Base-by-base conservation (phyloP, 2,888 invertebrate species). In the Prionchulus punctatus region DNA sequence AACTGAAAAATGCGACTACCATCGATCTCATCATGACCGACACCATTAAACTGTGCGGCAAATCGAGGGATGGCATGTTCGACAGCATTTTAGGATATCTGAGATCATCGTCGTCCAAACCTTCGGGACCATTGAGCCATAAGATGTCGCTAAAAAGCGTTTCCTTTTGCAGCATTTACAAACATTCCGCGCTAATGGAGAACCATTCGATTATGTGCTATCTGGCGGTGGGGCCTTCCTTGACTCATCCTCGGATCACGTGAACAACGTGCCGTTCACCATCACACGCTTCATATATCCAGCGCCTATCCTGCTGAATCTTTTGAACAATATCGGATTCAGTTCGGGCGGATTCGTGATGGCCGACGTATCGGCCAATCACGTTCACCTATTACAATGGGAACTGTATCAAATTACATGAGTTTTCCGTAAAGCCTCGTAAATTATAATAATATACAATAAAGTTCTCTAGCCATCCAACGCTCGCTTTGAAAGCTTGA, bases 1-100 rank as follows among this genome's bases (percentile, higher is more conserved):
- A 58, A 1, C 61, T 73, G 26, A 69, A 70, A 7, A 65, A 66
- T 26, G 63, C 64, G 12, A 61, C 61, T 23, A 64, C 60, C 0
- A 60, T 75, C 1, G 73, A 75, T 26, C 63, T 77, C 42, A 47
- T 77, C 15, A 74, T 77, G 74, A 66, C 76, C 26, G 77, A 77
- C 64, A 76, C 76, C 0, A 66, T 77, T 2, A 63, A 72, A 15
- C 63, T 77, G 45, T 77, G 76, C 63, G 76, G 76, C 1, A 72
- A 72, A 60, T 67, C 69, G 2, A 67, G 67, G 23, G 50, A 49
- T 12, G 50, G 50, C 27, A 49, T 12, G 28, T 49, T 28, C 30
- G 30, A 49, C 12, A 23, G 30, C 12, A 3, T 49, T 30, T 28
- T 49, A 26, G 12, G 21, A 15, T 49, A 28, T 26, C 21, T 49